Conservation (phyloP, 92 coral and sea anemone genomes). For the Meandrina meandrites region DNA sequence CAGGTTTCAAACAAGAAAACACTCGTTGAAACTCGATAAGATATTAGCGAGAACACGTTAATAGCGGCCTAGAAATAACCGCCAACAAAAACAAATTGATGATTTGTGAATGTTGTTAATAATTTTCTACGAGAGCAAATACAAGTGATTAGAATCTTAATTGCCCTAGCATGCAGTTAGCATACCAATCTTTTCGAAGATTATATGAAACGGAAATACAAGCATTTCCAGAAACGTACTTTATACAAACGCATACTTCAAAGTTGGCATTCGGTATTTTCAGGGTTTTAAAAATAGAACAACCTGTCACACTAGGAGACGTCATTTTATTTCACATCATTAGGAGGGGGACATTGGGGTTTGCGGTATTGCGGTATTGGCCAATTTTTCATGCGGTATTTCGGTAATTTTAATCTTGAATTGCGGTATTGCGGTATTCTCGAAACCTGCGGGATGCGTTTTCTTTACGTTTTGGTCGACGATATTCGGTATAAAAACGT, state of each 20-base stretch:
- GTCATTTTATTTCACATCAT: neutral
- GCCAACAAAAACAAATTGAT: neutral
- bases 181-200: neutral
- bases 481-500: too few species aligned
- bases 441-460: too few species aligned
- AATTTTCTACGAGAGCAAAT: neutral
- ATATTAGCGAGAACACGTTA: neutral
- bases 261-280: neutral
- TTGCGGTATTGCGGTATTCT: too few species aligned
- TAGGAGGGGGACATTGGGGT: too few species aligned
- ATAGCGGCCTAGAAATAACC: neutral
- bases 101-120: neutral
- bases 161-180: neutral
- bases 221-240: neutral
- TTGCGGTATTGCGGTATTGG: too few species aligned
- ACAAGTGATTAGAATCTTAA: neutral
- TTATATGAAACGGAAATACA: conserved; percentile 5
- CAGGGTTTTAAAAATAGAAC: neutral
- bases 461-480: too few species aligned
- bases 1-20: neutral
- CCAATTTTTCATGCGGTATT: too few species aligned
- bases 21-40: neutral
- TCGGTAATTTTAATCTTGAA: too few species aligned
- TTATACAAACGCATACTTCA: neutral
- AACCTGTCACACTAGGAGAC: neutral